Evolutionary conservation across 1,140 invertebrate genomes (phyloP).

Genomic region (Augochlora pura): DNA sequence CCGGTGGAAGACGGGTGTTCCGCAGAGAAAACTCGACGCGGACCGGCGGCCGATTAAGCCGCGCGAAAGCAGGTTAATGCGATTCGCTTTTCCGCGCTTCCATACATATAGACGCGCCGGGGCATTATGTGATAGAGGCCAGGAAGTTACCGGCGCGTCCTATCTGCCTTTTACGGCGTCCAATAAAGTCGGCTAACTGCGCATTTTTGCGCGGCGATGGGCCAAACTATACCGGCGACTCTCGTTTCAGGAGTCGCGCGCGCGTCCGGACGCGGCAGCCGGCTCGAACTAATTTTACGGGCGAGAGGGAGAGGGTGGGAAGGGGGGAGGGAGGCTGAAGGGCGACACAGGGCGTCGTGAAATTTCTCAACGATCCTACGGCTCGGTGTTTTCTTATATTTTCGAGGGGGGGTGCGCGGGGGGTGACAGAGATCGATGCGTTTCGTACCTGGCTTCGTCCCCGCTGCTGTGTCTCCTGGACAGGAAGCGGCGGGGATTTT

Average conservation of each 20-base stretch:
- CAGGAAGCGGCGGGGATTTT: background rate
- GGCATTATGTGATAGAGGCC: conserved; percentile 50
- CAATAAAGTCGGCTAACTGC: conserved; percentile 61
- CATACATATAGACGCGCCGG: background rate
- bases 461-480: background rate
- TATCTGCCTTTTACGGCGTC: conserved; percentile 53
- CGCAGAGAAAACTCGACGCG: background rate
- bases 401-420: background rate
- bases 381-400: background rate
- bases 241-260: background rate
- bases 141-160: conserved; percentile 52
- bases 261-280: background rate
- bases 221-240: conserved; percentile 16
- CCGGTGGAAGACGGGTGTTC: background rate
- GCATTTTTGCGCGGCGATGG: conserved; percentile 29
- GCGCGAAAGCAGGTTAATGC: conserved; percentile 61
- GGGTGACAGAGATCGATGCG: background rate
- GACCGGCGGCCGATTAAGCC: conserved; percentile 16
- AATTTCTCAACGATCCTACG: background rate
- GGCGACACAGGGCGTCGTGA: background rate
- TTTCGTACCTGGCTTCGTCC: no score
- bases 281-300: conserved; percentile 6
- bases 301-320: no score
- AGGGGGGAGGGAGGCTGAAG: no score
- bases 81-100: conserved; percentile 52